Conservation (phyloP, 2,888 invertebrate genomes). For the Calameuta filiformis region DNA sequence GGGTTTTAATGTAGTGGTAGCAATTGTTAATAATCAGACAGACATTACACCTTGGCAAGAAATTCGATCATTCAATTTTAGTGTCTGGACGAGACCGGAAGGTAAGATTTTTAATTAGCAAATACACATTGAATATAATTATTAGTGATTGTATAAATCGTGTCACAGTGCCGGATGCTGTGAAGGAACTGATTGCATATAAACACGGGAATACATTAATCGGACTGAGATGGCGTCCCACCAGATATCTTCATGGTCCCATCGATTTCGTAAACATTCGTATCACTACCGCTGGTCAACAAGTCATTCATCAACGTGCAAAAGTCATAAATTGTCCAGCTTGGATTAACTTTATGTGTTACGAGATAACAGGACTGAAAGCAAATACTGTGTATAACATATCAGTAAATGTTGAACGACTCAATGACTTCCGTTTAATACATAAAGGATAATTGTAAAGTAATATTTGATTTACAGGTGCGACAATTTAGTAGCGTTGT, state of each 20-base stretch:
- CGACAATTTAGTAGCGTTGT: conserved; percentile 11
- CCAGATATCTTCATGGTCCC: conserved; percentile 8
- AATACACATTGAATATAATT: not conserved
- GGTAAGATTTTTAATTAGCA: conserved; percentile 16
- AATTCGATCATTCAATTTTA: conserved; percentile 13
- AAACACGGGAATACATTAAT: conserved; percentile 26
- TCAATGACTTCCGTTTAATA: not conserved
- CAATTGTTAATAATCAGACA: conserved; percentile 20
- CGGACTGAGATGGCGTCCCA: conserved; percentile 28
- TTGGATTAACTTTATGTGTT: conserved; percentile 26
- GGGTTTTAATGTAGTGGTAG: conserved; percentile 25
- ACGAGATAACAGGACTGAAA: conserved; percentile 24
- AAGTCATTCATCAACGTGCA: conserved; percentile 7
- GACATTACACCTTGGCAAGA: conserved; percentile 8
- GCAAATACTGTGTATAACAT: conserved; percentile 23
- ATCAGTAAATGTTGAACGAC: conserved; percentile 17
- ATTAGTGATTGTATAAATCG: not conserved
- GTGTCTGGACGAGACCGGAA: conserved; percentile 22
- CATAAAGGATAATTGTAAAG: not conserved
- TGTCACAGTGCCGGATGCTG: conserved; percentile 18
- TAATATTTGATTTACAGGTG: conserved; percentile 1
- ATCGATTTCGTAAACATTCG: conserved; percentile 13
- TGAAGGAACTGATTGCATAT: conserved; percentile 27
- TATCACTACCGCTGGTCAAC: not conserved
- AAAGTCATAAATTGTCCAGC: conserved; percentile 18